Percentiles rank a stretch among this genome's conserved stretches.
Conservation (phyloP, 23 tunicate genomes). For the Clavelina lepadiformis region DNA sequence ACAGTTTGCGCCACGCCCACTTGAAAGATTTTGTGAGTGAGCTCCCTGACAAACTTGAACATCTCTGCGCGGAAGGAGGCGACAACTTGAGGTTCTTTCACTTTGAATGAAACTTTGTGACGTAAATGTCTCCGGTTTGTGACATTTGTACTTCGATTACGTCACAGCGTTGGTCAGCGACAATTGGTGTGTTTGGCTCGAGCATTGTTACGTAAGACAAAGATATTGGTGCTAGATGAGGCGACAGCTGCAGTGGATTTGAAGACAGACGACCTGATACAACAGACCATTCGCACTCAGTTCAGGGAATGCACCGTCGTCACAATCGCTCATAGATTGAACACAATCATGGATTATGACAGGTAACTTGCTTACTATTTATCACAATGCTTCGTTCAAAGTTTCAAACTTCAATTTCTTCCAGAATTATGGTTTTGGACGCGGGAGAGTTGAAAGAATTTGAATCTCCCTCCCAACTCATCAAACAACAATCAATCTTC, state of each 20-base stretch:
- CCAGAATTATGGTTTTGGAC: constrained; percentile 68
- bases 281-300: constrained; percentile 54
- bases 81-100: constrained; percentile 74
- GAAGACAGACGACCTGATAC: constrained; percentile 86
- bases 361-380: constrained; percentile 21
- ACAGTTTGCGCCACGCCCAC: constrained; percentile 46
- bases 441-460: constrained; percentile 64
- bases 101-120: too few species aligned
- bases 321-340: constrained; percentile 78
- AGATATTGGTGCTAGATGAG: constrained; percentile 69
- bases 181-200: constrained; percentile 85
- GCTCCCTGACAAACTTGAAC: constrained; percentile 37
- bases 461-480: constrained; percentile 55
- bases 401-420: neutral
- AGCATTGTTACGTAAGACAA: constrained; percentile 70
- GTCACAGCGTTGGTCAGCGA: constrained; percentile 77
- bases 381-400: neutral
- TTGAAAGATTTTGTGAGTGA: constrained; percentile 43
- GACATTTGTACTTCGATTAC: too few species aligned
- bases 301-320: constrained; percentile 80
- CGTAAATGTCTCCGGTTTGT: too few species aligned
- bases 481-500: constrained; percentile 28
- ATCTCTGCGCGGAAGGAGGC: constrained; percentile 57
- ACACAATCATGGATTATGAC: constrained; percentile 84
- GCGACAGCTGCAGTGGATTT: constrained; percentile 92